A percentile compares a stretch with the other conserved stretches of the same genome.
Conservation (phyloP, 2,888 invertebrate species). For the Scaeva pyrastri region DNA sequence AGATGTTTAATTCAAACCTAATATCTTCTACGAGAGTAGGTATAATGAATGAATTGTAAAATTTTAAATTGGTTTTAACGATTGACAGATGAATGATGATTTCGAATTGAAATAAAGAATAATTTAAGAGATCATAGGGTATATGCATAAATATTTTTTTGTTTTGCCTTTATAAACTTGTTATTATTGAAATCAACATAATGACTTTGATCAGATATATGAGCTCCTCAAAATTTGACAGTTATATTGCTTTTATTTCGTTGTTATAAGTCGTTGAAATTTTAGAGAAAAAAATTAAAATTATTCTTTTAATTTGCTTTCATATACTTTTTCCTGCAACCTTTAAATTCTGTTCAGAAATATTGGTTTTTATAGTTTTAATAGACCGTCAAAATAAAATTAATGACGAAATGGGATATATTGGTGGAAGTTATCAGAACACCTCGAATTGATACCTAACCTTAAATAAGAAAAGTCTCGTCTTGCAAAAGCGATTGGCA, state of each 20-base stretch:
- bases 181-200: constrained; percentile 22
- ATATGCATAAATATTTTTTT: constrained; percentile 5
- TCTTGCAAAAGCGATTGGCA: no score
- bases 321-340: no score
- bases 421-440: no score
- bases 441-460: no score
- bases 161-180: constrained; percentile 5
- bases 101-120: constrained; percentile 1
- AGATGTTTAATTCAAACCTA: not conserved
- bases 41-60: constrained; percentile 28
- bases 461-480: no score
- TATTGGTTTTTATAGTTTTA: no score
- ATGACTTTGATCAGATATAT: not conserved
- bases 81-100: constrained; percentile 46
- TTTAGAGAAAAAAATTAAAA: no score
- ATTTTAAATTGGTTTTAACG: constrained; percentile 66
- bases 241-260: not conserved
- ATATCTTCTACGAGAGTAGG: not conserved
- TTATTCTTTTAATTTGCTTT: no score
- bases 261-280: not conserved
- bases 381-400: no score
- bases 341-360: no score
- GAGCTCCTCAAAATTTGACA: constrained; percentile 16
- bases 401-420: no score
- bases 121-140: not conserved